phyloP scores from a whole-genome alignment of 1,140 invertebrate species.

The Coelopa frigida region DNA sequence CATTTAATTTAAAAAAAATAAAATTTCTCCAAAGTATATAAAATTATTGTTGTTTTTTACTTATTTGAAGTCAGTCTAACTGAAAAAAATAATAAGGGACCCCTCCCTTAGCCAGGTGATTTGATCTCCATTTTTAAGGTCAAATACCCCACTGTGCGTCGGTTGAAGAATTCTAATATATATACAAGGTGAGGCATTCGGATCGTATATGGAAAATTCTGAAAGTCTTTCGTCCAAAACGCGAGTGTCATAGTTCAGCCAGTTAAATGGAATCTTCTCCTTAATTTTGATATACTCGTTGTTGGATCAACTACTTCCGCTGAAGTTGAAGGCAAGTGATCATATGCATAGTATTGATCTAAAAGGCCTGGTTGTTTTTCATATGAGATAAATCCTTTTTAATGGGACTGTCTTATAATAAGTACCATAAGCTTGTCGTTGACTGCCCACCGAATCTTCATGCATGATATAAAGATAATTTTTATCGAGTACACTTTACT shows the following conservation, averaged over 20 bases:
- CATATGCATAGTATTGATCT: conserved; percentile 10
- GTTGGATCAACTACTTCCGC: not conserved
- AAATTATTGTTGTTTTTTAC: no score
- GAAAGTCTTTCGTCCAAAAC: conserved; percentile 14
- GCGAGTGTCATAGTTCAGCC: conserved; percentile 14
- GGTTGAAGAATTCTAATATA: no score
- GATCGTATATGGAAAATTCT: conserved; percentile 13
- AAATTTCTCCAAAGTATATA: no score
- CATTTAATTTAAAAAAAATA: no score
- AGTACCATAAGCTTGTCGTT: conserved; percentile 33
- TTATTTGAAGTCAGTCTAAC: no score
- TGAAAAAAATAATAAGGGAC: no score
- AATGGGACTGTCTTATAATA: conserved; percentile 38
- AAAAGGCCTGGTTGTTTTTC: not conserved
- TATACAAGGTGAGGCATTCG: conserved; percentile 6
- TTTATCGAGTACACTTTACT: conserved; percentile 10
- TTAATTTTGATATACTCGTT: conserved; percentile 10
- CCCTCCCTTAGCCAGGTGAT: no score
- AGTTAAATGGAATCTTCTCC: conserved; percentile 11
- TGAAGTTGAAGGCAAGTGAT: not conserved
- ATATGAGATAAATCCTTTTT: conserved; percentile 18
- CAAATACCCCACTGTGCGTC: no score
- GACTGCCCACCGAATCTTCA: conserved; percentile 34
- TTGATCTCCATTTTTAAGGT: no score
- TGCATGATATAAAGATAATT: conserved; percentile 34